Base-by-base conservation (phyloP, 2,797 vertebrate genomes). In the Anguilla anguilla region DNA sequence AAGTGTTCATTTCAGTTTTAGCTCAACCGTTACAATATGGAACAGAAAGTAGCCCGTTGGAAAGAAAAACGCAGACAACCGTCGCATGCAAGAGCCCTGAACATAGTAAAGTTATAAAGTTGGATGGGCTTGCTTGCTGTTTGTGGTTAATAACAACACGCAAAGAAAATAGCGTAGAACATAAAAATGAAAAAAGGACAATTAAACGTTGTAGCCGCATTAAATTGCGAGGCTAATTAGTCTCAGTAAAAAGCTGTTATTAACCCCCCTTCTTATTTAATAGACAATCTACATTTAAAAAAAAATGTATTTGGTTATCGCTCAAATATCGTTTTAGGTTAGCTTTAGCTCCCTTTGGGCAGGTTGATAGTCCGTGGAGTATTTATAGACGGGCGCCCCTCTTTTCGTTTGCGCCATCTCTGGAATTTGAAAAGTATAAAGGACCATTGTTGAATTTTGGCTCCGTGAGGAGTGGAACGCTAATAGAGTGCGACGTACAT, bases 1-100 rank as follows among this genome's bases (percentile, higher is more conserved):
- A 93, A 96, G 96, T 95, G 79, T 82, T 22, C 0, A 82, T 82
- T 82, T 51, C 19, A n/a, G 22, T 64, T 28, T 83, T 11, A 28
- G 13, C 51, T n/a, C 22, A 84, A 35, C 5, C n/a, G 53, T 35
- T 55, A 6, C 51, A 35, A 59, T 17, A 25, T 53, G 49, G 10
- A 57, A 4, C 46, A 9, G 49, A 83, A 83, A 5, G 5, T 43
- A 81, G 22, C 3, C 39, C 28, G n/a, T n/a, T 13, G 5, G 13
- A 5, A 28, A 11, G 9, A 35, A 53, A 28, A 22, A 51, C 22
- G 46, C 46, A 13, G 22, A 31, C 19, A n/a, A 25, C 7, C n/a
- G 46, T 55, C 82, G 28, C 25, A 55, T 39, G 13, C 2, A n/a
- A 85, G 15, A 61, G 55, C 10, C 55, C 6, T 28, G 13, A 15